Percentiles rank a stretch among this genome's conserved stretches.
These are phyloP conservation scores for Lasioglossum villosulum DNA, from an alignment of 2,888 invertebrate species.

Conservation along the genomic window DNA sequence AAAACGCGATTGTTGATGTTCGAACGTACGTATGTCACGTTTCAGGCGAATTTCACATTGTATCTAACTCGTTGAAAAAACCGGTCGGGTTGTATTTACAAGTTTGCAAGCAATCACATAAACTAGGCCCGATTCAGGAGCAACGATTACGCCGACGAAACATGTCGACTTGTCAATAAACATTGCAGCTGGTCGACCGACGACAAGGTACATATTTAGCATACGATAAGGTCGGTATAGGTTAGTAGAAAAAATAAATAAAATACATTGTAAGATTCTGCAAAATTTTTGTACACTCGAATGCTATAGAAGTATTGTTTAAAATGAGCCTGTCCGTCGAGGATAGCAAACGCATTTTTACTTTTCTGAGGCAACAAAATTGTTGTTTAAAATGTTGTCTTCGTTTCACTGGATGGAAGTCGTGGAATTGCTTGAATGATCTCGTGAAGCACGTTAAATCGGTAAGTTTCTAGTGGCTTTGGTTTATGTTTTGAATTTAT, in stretches of 20 bases:
- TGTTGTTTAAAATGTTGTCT: constrained; percentile 90
- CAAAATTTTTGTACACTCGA: background rate
- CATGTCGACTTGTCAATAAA: constrained; percentile 12
- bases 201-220: background rate
- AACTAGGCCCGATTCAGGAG: background rate
- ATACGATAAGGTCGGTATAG: background rate
- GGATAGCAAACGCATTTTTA: constrained; percentile 65
- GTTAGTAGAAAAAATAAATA: background rate
- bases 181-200: background rate
- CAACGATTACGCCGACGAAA: background rate
- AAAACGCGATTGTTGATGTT: constrained; percentile 1
- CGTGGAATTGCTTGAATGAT: constrained; percentile 86
- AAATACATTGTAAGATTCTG: background rate
- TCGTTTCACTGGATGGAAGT: constrained; percentile 88
- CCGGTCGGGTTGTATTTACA: background rate
- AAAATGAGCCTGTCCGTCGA: constrained; percentile 51
- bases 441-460: constrained; percentile 84
- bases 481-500: background rate
- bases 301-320: background rate
- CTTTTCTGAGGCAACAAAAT: constrained; percentile 82
- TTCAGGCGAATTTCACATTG: constrained; percentile 16
- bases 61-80: background rate
- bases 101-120: background rate
- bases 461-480: constrained; percentile 82
- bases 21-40: background rate